Evolutionary conservation across 2,888 invertebrate genomes (phyloP).

Genomic region (Ernsta delagoae): DNA sequence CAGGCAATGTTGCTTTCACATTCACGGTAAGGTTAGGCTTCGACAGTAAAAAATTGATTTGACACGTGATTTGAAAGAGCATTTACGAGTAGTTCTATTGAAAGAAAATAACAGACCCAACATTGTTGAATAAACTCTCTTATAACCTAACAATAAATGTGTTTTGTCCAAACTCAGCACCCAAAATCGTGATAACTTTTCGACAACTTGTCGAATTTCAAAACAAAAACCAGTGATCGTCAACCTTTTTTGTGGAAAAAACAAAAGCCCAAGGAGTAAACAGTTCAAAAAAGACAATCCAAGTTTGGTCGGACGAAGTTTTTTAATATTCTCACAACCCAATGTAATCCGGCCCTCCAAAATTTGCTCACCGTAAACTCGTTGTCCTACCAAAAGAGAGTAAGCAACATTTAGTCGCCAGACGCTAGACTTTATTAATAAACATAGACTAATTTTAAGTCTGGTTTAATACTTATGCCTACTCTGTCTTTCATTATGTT

Average conservation of each 20-base stretch:
- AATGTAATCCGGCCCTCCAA: conserved; percentile 74
- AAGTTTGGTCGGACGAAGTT: conserved; percentile 75
- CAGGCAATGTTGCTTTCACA: too few relatives aligned
- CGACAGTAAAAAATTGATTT: too few relatives aligned
- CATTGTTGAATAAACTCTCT: background rate
- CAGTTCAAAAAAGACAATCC: conserved; percentile 80
- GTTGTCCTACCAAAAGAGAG: background rate
- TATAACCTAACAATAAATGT: background rate
- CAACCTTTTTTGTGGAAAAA: conserved; percentile 43
- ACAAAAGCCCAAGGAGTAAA: conserved; percentile 55
- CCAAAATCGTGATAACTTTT: conserved; percentile 18
- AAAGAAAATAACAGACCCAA: background rate
- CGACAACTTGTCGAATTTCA: conserved; percentile 32
- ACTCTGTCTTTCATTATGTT: too few relatives aligned
- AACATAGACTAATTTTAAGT: too few relatives aligned
- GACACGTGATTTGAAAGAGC: too few relatives aligned
- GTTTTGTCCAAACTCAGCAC: conserved; percentile 11
- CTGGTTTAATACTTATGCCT: too few relatives aligned
- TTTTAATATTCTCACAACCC: conserved; percentile 83
- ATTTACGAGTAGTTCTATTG: too few relatives aligned
- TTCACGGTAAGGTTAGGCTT: too few relatives aligned
- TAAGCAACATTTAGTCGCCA: too few relatives aligned
- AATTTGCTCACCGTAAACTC: conserved; percentile 63
- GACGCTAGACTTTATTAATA: too few relatives aligned
- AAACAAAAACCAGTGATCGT: conserved; percentile 36